Evolutionary conservation across 1,140 invertebrate genomes (phyloP).

Genomic region (Zaprionus inermis): DNA sequence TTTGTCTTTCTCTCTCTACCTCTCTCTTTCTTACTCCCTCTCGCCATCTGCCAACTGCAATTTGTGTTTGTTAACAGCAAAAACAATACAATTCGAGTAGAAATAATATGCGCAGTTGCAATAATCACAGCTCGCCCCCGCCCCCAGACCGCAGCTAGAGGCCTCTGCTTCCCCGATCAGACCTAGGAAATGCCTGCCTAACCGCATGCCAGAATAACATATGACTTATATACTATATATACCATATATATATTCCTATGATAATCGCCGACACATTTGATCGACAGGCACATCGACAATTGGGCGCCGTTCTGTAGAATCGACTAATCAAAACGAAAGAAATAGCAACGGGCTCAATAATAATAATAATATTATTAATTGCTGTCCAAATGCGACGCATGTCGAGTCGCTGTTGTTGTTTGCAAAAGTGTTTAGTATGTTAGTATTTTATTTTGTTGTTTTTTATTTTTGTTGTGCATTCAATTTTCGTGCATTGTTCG

Average conservation of each 20-base stretch:
- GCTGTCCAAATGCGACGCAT: constrained; percentile 30
- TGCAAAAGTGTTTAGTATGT: constrained; percentile 28
- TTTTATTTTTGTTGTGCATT: constrained; percentile 1
- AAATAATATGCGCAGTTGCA: constrained; percentile 46
- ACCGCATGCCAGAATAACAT: constrained; percentile 12
- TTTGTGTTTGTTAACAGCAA: constrained; percentile 17
- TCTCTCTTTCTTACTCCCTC: background rate
- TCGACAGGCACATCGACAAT: constrained; percentile 44
- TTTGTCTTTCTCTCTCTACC: background rate
- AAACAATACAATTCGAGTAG: constrained; percentile 10
- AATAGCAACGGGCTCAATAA: constrained; percentile 13
- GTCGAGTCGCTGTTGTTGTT: constrained; percentile 13
- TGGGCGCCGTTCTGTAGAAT: constrained; percentile 25
- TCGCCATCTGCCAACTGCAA: constrained; percentile 20
- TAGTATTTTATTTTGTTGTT: background rate
- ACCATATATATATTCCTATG: constrained; percentile 10
- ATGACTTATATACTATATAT: background rate
- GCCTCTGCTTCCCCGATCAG: background rate
- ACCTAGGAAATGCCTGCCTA: background rate
- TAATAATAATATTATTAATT: constrained; percentile 33
- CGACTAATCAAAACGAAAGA: constrained; percentile 27
- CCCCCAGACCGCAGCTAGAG: background rate
- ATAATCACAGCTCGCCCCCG: constrained; percentile 10
- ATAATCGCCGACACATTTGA: constrained; percentile 33
- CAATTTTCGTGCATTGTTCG: constrained; percentile 9